Conservation (phyloP, 2,113 vertebrate genomes). For the Ariopsis seemanni region DNA sequence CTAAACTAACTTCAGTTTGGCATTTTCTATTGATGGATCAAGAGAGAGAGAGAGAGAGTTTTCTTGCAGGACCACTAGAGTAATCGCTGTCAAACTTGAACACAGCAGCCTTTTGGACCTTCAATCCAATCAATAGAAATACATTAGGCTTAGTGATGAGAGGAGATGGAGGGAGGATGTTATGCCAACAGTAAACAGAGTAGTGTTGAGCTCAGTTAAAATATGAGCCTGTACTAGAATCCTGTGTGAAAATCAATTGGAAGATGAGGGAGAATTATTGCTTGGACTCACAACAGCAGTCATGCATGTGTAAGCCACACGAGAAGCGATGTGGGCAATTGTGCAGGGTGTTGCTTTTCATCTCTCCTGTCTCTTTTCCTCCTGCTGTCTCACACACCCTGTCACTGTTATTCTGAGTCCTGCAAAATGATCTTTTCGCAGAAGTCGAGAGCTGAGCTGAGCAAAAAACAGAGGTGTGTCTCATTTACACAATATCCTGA, state of each 20-base stretch:
- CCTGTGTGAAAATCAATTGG: conserved; percentile 47
- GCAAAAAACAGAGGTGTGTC: neutral
- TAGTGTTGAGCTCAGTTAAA: conserved; percentile 42
- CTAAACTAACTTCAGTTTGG: conserved; percentile 60
- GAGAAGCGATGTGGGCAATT: conserved; percentile 35
- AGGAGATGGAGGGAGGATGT: conserved; percentile 40
- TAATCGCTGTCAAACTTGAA: conserved; percentile 45
- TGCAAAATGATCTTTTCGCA: neutral
- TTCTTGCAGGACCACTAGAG: conserved; percentile 16
- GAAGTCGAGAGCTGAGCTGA: neutral
- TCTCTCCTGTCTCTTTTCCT: conserved; percentile 3
- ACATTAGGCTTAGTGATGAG: conserved; percentile 40
- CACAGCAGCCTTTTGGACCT: conserved; percentile 31
- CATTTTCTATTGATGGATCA: conserved; percentile 41
- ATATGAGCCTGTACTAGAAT: conserved; percentile 39
- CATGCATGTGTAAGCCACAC: conserved; percentile 40
- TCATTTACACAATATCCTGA: neutral
- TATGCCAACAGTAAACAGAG: conserved; percentile 45
- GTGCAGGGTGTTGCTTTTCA: conserved; percentile 34
- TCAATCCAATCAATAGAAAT: conserved; percentile 52
- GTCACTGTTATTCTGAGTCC: neutral
- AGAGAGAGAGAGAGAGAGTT: conserved; percentile 19
- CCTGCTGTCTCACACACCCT: neutral
- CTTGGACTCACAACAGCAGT: conserved; percentile 36
- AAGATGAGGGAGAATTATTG: conserved; percentile 52